A percentile compares a stretch with the other conserved stretches of the same genome.
Evolutionary conservation across 2,113 vertebrate genomes (phyloP).

Genomic region (Gymnogyps californianus): DNA sequence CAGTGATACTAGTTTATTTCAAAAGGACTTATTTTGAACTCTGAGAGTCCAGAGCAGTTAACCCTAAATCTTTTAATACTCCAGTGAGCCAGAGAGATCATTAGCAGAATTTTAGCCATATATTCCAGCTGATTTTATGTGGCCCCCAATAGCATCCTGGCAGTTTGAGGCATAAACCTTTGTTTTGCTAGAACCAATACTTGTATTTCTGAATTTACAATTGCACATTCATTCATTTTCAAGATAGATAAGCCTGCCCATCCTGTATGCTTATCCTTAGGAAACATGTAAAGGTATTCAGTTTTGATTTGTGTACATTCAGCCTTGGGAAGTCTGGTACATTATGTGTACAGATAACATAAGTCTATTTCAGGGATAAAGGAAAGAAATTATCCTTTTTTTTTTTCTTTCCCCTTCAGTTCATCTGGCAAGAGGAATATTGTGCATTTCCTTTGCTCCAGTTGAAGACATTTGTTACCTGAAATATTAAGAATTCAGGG

Average conservation of each 20-base stretch:
- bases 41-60: background rate
- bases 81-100: background rate
- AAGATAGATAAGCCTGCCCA: background rate
- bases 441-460: background rate
- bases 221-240: background rate
- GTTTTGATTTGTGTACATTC: background rate
- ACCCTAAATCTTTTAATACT: background rate
- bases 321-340: background rate
- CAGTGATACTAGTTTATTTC: background rate
- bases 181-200: background rate
- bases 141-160: background rate
- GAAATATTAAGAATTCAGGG: background rate
- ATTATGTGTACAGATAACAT: background rate
- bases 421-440: background rate
- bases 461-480: background rate
- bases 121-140: background rate
- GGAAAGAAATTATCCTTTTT: background rate
- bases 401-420: background rate
- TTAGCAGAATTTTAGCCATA: background rate
- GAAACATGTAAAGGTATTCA: background rate
- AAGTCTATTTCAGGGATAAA: background rate
- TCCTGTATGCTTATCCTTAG: background rate
- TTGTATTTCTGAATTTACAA: background rate
- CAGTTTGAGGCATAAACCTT: background rate
- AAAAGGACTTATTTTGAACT: background rate